Conservation (phyloP, 2,797 vertebrate species). For the Heteromormyrus szaboi region DNA sequence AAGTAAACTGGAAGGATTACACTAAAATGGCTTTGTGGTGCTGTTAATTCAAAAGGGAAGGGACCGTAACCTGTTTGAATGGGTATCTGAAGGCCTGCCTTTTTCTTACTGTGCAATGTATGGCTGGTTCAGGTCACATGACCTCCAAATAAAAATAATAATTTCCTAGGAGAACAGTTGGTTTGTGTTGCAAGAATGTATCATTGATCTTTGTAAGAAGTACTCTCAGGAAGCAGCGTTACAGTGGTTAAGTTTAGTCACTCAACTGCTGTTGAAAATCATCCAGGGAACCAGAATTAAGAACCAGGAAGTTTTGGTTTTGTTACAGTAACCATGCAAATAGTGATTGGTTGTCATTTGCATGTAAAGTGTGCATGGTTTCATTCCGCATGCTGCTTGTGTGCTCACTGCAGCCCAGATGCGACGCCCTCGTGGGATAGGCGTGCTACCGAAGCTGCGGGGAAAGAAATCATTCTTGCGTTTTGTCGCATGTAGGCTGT, state of each 20-base stretch:
- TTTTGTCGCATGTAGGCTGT: background rate
- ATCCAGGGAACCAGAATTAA: background rate
- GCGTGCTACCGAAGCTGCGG: background rate
- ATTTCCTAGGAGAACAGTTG: slow-evolving; percentile 66
- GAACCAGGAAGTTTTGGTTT: background rate
- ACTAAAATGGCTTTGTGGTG: slow-evolving; percentile 57
- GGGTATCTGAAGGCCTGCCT: slow-evolving; percentile 72
- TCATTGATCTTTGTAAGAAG: background rate
- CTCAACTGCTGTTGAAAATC: background rate
- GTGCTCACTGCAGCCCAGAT: background rate
- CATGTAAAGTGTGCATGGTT: background rate
- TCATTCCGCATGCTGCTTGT: background rate
- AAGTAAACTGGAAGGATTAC: slow-evolving; percentile 54
- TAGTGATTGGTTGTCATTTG: background rate
- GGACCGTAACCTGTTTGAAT: slow-evolving; percentile 43
- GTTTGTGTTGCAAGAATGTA: background rate
- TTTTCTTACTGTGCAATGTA: slow-evolving; percentile 98
- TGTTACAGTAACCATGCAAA: background rate
- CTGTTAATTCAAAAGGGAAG: slow-evolving; percentile 43
- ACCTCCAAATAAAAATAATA: slow-evolving; percentile 65
- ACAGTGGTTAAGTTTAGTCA: background rate
- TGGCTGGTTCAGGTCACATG: slow-evolving; percentile 82
- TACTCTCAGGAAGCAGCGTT: background rate
- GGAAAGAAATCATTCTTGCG: background rate
- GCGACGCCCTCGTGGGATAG: background rate